Evolutionary conservation across 2,113 vertebrate species (phyloP).

Genomic region (Semicossyphus pulcher): DNA sequence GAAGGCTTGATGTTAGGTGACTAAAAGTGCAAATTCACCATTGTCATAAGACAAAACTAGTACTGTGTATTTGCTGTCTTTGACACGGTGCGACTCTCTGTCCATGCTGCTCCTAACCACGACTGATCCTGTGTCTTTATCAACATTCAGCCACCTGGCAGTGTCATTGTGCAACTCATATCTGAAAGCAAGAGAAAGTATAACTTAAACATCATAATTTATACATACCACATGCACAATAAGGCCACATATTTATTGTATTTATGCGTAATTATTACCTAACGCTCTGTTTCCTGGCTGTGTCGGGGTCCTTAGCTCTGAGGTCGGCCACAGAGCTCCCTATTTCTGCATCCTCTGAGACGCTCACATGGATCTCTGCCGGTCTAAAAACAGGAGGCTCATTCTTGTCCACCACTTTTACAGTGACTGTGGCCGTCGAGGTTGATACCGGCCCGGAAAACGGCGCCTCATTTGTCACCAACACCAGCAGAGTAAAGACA

Average conservation of each 20-base stretch:
- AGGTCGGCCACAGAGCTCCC: slow-evolving; percentile 79
- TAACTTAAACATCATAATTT: background rate
- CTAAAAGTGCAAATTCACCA: slow-evolving; percentile 71
- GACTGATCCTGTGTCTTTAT: slow-evolving; percentile 81
- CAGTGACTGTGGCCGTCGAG: slow-evolving; percentile 85
- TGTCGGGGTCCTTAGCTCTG: slow-evolving; percentile 86
- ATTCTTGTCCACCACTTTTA: slow-evolving; percentile 83
- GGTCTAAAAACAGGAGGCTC: slow-evolving; percentile 81
- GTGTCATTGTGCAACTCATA: slow-evolving; percentile 86
- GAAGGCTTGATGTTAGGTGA: background rate
- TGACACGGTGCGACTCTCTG: slow-evolving; percentile 79
- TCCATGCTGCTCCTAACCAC: slow-evolving; percentile 82
- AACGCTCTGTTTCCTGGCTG: slow-evolving; percentile 80
- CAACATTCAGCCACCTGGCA: slow-evolving; percentile 83
- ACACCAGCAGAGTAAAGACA: slow-evolving; percentile 77
- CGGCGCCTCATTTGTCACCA: slow-evolving; percentile 73
- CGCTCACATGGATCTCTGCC: slow-evolving; percentile 28
- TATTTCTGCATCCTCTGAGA: slow-evolving; percentile 73
- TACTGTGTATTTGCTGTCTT: slow-evolving; percentile 85
- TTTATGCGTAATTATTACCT: slow-evolving; percentile 65
- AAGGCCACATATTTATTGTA: background rate
- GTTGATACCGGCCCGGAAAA: slow-evolving; percentile 65
- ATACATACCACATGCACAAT: background rate
- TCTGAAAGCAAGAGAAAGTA: slow-evolving; percentile 62
- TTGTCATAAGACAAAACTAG: slow-evolving; percentile 85